These are phyloP conservation scores for Psettodes erumei DNA, from an alignment of 2,113 vertebrate species.

Conservation along the genomic window DNA sequence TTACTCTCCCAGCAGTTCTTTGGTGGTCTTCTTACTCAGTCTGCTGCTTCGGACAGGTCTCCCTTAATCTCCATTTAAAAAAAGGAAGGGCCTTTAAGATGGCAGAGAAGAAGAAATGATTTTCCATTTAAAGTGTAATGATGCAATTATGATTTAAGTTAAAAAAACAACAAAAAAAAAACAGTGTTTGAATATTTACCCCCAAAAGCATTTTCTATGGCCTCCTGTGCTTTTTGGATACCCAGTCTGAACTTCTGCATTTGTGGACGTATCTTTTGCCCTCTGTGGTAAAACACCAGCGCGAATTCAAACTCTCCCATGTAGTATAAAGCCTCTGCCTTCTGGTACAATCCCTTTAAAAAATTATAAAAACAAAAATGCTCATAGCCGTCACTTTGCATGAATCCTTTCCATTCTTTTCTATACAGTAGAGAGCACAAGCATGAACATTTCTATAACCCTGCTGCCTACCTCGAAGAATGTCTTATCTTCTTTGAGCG, in stretches of 20 bases:
- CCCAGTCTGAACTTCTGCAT: constrained; percentile 89
- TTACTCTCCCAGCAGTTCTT: constrained; percentile 87
- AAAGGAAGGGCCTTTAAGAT: constrained; percentile 83
- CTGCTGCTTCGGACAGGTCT: constrained; percentile 75
- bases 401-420: neutral
- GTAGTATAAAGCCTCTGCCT: constrained; percentile 92
- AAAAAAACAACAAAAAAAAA: too few species aligned
- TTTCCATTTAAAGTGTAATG: neutral
- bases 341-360: constrained; percentile 91
- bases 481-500: constrained; percentile 82
- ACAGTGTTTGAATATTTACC: constrained; percentile 81
- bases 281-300: constrained; percentile 91
- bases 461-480: constrained; percentile 85
- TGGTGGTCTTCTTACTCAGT: constrained; percentile 80
- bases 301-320: constrained; percentile 97
- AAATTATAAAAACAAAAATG: neutral
- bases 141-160: neutral
- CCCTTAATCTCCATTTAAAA: constrained; percentile 86
- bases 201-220: constrained; percentile 90
- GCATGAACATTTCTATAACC: neutral
- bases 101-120: neutral
- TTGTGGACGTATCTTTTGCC: constrained; percentile 87
- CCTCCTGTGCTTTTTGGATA: constrained; percentile 93
- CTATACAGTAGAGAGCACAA: neutral
- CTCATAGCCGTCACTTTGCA: neutral